Conservation (phyloP, 2,888 invertebrate genomes). For the Cryptocephalus primarius region DNA sequence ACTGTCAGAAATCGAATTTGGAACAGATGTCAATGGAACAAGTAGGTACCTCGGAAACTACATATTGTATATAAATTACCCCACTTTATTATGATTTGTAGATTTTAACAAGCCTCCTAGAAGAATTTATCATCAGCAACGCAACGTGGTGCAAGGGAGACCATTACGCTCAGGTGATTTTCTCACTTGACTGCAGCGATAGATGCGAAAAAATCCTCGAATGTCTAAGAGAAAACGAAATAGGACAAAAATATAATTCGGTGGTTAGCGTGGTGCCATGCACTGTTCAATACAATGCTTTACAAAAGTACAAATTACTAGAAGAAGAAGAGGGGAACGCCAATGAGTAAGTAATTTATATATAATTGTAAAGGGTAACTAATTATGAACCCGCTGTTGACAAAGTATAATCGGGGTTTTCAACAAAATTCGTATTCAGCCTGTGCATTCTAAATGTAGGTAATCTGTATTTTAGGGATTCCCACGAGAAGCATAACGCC, state of each 20-base stretch:
- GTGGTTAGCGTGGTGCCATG: conserved; percentile 53
- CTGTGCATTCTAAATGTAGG: too few relatives aligned
- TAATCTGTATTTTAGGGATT: conserved; percentile 4
- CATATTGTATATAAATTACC: too few relatives aligned
- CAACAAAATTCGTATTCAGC: too few relatives aligned
- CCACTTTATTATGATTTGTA: conserved; percentile 15
- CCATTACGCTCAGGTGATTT: conserved; percentile 46
- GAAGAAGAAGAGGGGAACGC: neutral
- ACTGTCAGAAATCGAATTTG: too few relatives aligned
- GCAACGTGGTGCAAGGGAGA: conserved; percentile 45
- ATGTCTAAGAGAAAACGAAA: conserved; percentile 47
- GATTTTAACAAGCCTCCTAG: conserved; percentile 44
- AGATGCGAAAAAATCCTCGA: conserved; percentile 49
- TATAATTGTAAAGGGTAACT: too few relatives aligned
- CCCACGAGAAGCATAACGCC: conserved; percentile 25
- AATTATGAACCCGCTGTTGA: too few relatives aligned
- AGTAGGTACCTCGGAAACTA: too few relatives aligned
- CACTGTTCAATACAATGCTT: conserved; percentile 41
- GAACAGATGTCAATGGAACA: too few relatives aligned
- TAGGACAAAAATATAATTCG: conserved; percentile 48
- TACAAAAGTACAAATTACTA: conserved; percentile 3
- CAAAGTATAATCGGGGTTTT: too few relatives aligned
- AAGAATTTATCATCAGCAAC: conserved; percentile 43
- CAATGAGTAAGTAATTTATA: too few relatives aligned
- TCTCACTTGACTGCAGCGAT: conserved; percentile 47